A percentile compares a stretch with the other conserved stretches of the same genome.
phyloP scores from a whole-genome alignment of 2,113 vertebrate species.

The Aspiorhynchus laticeps region DNA sequence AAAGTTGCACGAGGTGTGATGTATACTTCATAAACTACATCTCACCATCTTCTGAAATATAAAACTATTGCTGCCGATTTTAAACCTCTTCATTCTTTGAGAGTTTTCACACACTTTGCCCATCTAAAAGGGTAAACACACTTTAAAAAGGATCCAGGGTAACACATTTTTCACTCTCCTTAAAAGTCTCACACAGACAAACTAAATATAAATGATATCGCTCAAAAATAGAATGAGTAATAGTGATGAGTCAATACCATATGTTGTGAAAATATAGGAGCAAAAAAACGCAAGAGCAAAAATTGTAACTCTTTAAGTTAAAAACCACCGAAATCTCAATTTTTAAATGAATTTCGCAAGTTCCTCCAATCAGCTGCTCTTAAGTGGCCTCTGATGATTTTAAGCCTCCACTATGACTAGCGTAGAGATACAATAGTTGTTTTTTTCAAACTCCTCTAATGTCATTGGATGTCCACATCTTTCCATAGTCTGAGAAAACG shows the following conservation, averaged over 20 bases:
- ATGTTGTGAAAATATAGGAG: constrained; percentile 42
- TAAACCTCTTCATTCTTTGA: constrained; percentile 21
- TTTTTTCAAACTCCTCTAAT: not conserved
- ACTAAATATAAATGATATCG: constrained; percentile 54
- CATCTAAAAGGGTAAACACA: constrained; percentile 6
- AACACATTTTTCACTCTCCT: constrained; percentile 15
- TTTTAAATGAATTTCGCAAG: not conserved
- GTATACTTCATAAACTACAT: not conserved
- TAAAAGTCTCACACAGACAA: constrained; percentile 39
- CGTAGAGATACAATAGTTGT: not conserved
- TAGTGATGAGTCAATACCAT: constrained; percentile 49
- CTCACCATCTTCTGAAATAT: constrained; percentile 49
- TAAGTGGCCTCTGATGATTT: not conserved
- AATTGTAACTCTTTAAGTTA: not conserved
- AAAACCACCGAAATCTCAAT: not conserved
- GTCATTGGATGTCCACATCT: not conserved
- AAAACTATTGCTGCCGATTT: constrained; percentile 45
- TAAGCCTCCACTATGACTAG: not conserved
- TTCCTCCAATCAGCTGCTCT: not conserved
- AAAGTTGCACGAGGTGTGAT: constrained; percentile 46
- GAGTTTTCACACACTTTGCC: constrained; percentile 12
- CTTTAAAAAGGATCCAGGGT: constrained; percentile 31
- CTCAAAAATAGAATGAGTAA: constrained; percentile 31
- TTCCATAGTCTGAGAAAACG: not conserved
- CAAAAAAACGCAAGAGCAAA: not conserved